phyloP scores from a whole-genome alignment of 2,113 vertebrate genomes.

The Oceanites oceanicus region DNA sequence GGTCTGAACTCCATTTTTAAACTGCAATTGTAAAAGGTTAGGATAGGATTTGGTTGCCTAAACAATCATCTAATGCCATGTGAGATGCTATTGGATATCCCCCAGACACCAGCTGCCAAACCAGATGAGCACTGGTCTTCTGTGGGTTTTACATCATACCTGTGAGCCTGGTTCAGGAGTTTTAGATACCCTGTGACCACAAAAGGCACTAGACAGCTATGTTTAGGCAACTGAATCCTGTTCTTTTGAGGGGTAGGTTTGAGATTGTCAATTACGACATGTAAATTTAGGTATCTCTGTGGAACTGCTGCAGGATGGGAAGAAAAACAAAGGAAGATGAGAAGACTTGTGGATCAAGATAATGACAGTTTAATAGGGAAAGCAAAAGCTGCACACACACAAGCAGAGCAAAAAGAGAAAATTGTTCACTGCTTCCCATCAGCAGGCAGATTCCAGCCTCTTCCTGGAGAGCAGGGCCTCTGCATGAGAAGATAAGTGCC shows the following conservation, averaged over 20 bases:
- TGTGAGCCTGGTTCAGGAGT: neutral
- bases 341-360: neutral
- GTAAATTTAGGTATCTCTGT: neutral
- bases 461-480: neutral
- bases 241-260: neutral
- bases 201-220: neutral
- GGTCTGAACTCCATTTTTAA: neutral
- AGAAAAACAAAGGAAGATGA: neutral
- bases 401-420: neutral
- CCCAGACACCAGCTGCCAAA: neutral
- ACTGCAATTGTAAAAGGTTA: neutral
- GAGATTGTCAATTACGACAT: neutral
- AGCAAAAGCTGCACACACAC: neutral
- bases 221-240: neutral
- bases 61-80: neutral
- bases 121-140: neutral
- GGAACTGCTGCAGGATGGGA: neutral
- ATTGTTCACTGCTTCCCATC: neutral
- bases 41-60: neutral
- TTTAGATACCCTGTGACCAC: neutral
- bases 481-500: neutral
- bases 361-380: neutral
- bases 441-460: neutral
- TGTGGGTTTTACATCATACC: neutral
- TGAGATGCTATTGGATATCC: neutral